Conservation (phyloP, 2,888 invertebrate genomes). For the Pilophorus perplexus region DNA sequence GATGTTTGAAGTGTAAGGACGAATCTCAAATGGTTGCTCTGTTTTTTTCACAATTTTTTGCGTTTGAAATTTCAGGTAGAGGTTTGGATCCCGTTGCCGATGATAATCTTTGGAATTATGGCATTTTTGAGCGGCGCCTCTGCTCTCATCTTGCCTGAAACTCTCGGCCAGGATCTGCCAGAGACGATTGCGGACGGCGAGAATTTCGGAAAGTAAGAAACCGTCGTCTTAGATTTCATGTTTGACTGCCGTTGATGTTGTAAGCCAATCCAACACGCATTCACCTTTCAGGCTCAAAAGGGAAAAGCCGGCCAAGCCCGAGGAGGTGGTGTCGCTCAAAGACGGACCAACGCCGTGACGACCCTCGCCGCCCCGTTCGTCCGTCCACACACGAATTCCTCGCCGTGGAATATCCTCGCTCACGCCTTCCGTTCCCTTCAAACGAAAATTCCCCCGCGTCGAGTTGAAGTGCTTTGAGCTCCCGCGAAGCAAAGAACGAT, state of each 20-base stretch:
- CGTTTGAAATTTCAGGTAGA: constrained; percentile 58
- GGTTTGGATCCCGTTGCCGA: constrained; percentile 60
- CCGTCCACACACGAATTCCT: no score
- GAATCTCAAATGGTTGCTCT: no score
- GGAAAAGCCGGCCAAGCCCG: constrained; percentile 6
- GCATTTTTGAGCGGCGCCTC: constrained; percentile 60
- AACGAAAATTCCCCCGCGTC: no score
- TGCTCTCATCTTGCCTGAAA: constrained; percentile 64
- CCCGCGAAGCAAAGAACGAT: no score
- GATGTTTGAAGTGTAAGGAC: no score
- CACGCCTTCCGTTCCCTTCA: no score
- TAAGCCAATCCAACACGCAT: background rate
- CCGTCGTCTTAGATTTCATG: background rate
- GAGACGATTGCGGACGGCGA: constrained; percentile 66
- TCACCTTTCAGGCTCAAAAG: constrained; percentile 5
- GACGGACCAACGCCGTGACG: constrained; percentile 11
- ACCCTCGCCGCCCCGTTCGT: no score
- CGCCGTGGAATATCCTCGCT: no score
- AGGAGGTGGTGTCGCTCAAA: constrained; percentile 18
- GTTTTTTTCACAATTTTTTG: no score
- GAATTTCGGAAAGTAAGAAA: constrained; percentile 59
- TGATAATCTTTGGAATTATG: constrained; percentile 60
- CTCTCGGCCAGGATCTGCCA: constrained; percentile 63
- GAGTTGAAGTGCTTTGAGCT: no score
- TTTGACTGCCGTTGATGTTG: background rate